Percentiles rank a stretch among this genome's conserved stretches.
These are phyloP conservation scores for Sinhomidia bicolor DNA, from an alignment of 2,888 invertebrate species.

Conservation along the genomic window DNA sequence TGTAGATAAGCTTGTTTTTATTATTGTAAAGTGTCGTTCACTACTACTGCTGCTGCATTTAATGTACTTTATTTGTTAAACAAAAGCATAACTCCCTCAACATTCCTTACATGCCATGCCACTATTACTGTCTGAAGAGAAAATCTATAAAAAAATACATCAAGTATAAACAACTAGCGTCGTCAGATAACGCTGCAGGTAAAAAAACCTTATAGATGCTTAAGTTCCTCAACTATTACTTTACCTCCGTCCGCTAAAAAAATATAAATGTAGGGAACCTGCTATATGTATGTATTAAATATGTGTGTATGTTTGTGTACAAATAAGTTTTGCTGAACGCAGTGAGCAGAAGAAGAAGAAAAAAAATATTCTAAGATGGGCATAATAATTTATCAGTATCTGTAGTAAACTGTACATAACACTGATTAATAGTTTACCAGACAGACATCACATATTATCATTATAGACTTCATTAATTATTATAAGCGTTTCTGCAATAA, in stretches of 20 bases:
- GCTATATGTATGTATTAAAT: neutral
- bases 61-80: neutral
- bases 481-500: neutral
- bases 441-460: neutral
- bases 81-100: neutral
- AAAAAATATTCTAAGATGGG: neutral
- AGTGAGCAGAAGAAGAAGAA: neutral
- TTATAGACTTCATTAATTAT: neutral
- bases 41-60: neutral
- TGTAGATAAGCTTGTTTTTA: constrained; percentile 26
- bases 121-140: neutral
- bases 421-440: constrained; percentile 40
- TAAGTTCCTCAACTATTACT: neutral
- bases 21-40: neutral
- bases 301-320: too few relatives aligned
- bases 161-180: too few relatives aligned
- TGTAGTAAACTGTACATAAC: constrained; percentile 42
- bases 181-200: neutral
- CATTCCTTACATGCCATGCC: neutral
- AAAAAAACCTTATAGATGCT: neutral
- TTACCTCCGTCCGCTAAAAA: neutral
- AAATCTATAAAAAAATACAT: too few relatives aligned
- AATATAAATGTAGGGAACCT: neutral
- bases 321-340: neutral
- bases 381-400: constrained; percentile 36